phyloP scores from a whole-genome alignment of 2,113 vertebrate genomes.

The Saimiri boliviensis region DNA sequence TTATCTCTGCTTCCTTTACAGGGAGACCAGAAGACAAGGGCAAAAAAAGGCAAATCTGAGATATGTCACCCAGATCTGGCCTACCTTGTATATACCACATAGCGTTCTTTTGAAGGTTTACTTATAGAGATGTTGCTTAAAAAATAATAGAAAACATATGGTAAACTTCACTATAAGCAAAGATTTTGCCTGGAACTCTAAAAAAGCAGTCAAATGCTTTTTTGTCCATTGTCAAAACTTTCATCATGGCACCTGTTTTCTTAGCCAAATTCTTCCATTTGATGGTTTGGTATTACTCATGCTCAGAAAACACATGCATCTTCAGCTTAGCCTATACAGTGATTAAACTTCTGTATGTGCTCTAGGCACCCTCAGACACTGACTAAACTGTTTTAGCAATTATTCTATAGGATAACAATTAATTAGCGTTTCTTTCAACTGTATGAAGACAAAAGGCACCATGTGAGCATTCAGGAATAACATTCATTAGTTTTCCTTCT shows the following conservation, averaged over 20 bases:
- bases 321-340: neutral
- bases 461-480: slow-evolving; percentile 48
- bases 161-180: neutral
- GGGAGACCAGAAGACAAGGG: neutral
- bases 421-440: slow-evolving; percentile 50
- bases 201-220: neutral
- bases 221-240: neutral
- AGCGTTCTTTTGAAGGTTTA: neutral
- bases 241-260: neutral
- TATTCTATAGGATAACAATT: slow-evolving; percentile 36
- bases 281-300: neutral
- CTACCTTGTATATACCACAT: neutral
- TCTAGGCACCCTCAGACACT: neutral
- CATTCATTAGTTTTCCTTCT: slow-evolving; percentile 56
- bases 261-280: neutral
- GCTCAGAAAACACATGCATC: neutral
- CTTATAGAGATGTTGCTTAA: neutral
- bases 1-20: neutral
- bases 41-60: neutral
- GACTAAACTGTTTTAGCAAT: slow-evolving; percentile 24
- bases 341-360: neutral
- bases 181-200: neutral
- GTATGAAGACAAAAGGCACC: slow-evolving; percentile 49
- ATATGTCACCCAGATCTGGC: rapidly evolving
- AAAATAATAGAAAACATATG: neutral